Evolutionary conservation across 64 coral and sea anemone genomes (phyloP).

Genomic region (Montipora efflorescens): DNA sequence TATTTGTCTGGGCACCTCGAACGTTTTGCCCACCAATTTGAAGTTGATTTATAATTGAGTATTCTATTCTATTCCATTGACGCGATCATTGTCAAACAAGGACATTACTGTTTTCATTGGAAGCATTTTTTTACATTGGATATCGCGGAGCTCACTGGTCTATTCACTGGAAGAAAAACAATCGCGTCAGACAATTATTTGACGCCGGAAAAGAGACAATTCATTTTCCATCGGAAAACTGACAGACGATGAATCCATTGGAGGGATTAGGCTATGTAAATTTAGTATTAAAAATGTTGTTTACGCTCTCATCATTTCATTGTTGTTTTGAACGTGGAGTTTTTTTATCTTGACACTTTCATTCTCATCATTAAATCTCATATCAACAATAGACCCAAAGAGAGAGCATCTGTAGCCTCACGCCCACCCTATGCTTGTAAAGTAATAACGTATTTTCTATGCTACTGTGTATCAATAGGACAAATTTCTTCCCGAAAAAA

Average conservation of each 20-base stretch:
- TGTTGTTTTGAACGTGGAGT: not conserved
- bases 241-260: conserved; percentile 6
- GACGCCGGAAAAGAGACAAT: conserved; percentile 31
- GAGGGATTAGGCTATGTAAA: not conserved
- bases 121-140: conserved; percentile 1
- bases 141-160: not conserved
- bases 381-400: not conserved
- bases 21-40: too few species aligned
- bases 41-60: too few species aligned
- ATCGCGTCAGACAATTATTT: not conserved
- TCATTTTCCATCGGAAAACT: conserved; percentile 53
- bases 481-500: too few species aligned
- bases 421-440: not conserved
- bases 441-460: not conserved
- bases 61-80: too few species aligned
- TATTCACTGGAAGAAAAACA: conserved; percentile 15
- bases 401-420: not conserved
- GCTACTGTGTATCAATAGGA: too few species aligned
- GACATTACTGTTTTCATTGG: conserved; percentile 16
- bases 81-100: conserved; percentile 22
- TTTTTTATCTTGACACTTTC: too few species aligned
- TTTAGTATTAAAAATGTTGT: not conserved
- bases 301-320: not conserved
- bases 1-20: not conserved
- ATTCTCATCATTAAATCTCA: not conserved